Conservation (phyloP, 2,797 vertebrate species). For the Australoheros facetus region DNA sequence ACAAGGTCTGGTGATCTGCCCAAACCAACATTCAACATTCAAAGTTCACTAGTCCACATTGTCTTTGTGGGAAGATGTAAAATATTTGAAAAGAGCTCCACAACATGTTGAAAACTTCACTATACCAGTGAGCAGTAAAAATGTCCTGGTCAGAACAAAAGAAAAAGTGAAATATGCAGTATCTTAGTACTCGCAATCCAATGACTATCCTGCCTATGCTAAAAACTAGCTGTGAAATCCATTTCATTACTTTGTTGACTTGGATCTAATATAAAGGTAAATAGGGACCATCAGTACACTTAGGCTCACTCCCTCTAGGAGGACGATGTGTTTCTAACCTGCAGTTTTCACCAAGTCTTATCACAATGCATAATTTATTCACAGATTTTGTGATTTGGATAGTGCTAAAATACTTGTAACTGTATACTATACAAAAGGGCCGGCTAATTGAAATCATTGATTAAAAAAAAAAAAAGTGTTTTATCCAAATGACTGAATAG, state of each 20-base stretch:
- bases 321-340: background rate
- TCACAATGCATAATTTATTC: background rate
- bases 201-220: background rate
- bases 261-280: background rate
- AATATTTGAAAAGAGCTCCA: background rate
- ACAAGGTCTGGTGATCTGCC: background rate
- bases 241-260: background rate
- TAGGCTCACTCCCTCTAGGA: background rate
- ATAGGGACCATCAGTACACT: background rate
- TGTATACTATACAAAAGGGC: background rate
- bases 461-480: background rate
- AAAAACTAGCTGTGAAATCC: background rate
- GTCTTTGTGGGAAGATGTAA: background rate
- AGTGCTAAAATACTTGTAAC: background rate
- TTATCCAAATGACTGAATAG: background rate
- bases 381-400: background rate
- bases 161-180: background rate
- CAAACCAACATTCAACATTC: background rate
- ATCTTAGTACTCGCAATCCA: too few species aligned
- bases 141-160: background rate
- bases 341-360: background rate
- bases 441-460: background rate
- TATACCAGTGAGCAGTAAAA: background rate
- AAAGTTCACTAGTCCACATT: background rate
- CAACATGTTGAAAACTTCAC: background rate